Conservation (phyloP, 2,888 invertebrate species). For the Xestia rhomboidea region DNA sequence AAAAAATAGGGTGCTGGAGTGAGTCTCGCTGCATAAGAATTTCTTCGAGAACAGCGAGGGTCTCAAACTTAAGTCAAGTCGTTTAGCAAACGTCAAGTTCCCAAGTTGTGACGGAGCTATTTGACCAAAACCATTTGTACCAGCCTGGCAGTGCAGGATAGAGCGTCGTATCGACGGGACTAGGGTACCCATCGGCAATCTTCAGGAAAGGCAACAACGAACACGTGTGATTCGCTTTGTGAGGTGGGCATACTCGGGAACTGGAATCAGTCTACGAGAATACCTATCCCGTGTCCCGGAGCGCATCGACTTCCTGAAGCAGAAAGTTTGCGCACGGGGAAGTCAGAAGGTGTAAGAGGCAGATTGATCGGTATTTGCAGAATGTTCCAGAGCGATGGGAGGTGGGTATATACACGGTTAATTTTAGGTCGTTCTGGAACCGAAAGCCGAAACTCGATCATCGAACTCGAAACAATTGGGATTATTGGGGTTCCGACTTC, state of each 20-base stretch:
- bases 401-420: neutral
- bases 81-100: neutral
- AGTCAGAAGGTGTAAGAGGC: neutral
- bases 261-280: neutral
- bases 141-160: neutral
- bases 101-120: neutral
- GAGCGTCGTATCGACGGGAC: neutral
- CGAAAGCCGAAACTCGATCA: too few species aligned
- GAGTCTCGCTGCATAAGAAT: neutral
- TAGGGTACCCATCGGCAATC: neutral
- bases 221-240: neutral
- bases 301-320: neutral
- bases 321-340: neutral
- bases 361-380: neutral
- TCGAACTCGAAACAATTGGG: too few species aligned
- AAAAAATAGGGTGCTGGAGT: neutral
- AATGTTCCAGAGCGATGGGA: neutral
- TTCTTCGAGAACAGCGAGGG: neutral
- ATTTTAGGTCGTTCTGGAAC: too few species aligned
- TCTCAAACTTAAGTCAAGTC: neutral
- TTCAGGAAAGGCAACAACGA: neutral
- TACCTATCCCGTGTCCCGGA: neutral
- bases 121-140: neutral
- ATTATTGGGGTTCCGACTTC: too few species aligned
- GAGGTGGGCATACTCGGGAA: neutral